Evolutionary conservation across 2,113 vertebrate genomes (phyloP).

Genomic region (Cepphus grylle): DNA sequence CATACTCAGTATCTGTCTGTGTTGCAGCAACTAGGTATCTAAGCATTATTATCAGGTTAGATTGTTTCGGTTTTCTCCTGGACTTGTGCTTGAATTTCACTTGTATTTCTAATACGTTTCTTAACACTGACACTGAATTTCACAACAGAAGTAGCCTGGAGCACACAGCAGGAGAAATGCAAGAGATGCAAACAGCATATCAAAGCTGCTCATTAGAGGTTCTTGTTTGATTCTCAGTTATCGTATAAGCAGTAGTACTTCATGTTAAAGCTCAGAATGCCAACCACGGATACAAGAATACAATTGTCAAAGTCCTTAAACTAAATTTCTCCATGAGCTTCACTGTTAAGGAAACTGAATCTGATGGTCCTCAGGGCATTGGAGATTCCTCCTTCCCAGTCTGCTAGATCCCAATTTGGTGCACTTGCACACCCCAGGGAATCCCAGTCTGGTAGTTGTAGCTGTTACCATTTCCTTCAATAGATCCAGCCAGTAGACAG

Average conservation of each 20-base stretch:
- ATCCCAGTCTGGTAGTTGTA: not conserved
- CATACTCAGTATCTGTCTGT: not conserved
- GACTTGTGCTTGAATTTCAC: not conserved
- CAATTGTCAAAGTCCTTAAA: not conserved
- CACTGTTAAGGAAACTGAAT: not conserved
- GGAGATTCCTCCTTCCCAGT: not conserved
- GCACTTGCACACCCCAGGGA: not conserved
- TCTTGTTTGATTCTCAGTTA: not conserved
- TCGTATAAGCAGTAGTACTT: not conserved
- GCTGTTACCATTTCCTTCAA: not conserved
- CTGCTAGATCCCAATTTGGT: accelerated
- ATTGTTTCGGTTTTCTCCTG: not conserved
- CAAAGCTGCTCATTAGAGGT: not conserved
- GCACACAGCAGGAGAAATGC: not conserved
- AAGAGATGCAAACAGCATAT: not conserved
- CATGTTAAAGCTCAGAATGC: not conserved
- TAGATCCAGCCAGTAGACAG: not conserved
- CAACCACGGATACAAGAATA: not conserved
- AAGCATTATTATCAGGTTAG: not conserved
- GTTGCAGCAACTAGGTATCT: not conserved
- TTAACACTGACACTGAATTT: not conserved
- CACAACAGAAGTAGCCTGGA: not conserved
- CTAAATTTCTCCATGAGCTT: not conserved
- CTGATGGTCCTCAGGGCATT: not conserved
- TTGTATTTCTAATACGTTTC: not conserved